Percentiles rank a stretch among this genome's conserved stretches.
These are phyloP conservation scores for Pogoniulus pusillus DNA, from an alignment of 2,797 vertebrate genomes.

Conservation along the genomic window DNA sequence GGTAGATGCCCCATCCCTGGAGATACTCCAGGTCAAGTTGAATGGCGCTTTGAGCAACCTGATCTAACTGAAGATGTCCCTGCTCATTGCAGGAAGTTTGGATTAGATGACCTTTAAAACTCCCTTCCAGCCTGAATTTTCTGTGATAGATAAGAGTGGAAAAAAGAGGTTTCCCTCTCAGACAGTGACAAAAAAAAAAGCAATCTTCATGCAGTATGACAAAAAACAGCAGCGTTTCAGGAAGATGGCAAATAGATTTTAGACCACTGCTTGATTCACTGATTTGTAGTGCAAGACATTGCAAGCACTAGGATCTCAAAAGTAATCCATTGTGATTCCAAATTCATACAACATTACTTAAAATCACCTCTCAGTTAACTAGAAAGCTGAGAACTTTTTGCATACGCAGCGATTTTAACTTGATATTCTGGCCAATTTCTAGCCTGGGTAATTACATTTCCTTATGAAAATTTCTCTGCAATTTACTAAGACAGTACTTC, in stretches of 20 bases:
- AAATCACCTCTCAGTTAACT: neutral
- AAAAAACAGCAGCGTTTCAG: neutral
- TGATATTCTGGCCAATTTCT: neutral
- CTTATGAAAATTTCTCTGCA: neutral
- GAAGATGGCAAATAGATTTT: neutral
- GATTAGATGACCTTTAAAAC: neutral
- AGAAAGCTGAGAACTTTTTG: neutral
- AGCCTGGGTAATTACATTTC: slow-evolving; percentile 7
- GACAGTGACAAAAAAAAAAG: neutral
- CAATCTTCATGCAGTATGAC: rapidly evolving
- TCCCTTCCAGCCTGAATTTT: neutral
- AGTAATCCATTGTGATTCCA: rapidly evolving
- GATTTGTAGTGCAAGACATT: rapidly evolving
- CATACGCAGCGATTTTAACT: neutral
- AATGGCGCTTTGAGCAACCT: neutral
- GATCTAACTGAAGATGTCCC: neutral
- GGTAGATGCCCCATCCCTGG: neutral
- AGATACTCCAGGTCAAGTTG: neutral
- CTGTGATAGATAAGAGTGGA: neutral
- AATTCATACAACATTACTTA: neutral
- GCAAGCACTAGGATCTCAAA: neutral
- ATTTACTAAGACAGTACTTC: slow-evolving; percentile 26
- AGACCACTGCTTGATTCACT: too few species aligned
- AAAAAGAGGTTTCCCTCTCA: neutral
- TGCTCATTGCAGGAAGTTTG: neutral